Evolutionary conservation across 2,797 vertebrate genomes (phyloP).

Genomic region (Percopsis omiscomaycus): DNA sequence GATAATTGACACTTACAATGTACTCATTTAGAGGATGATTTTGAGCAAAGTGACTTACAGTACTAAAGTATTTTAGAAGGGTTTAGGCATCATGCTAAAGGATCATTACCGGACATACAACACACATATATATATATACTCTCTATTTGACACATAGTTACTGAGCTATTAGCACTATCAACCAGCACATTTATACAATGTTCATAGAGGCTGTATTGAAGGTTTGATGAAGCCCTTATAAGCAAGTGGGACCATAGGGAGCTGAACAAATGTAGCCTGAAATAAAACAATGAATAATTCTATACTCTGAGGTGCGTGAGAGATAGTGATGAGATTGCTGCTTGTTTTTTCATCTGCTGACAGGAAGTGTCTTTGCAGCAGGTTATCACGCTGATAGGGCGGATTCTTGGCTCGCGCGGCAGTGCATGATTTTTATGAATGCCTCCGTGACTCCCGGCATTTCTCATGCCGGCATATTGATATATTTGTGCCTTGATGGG

Average conservation of each 20-base stretch:
- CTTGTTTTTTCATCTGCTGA: constrained; percentile 68
- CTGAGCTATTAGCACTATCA: no score
- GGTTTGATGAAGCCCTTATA: no score
- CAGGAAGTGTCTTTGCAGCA: constrained; percentile 63
- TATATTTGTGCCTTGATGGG: constrained; percentile 64
- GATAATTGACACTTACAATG: no score
- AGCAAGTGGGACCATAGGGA: background rate
- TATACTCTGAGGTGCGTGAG: constrained; percentile 53
- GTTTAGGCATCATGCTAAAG: no score
- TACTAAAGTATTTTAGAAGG: no score
- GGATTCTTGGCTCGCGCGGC: constrained; percentile 58
- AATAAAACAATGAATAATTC: constrained; percentile 72
- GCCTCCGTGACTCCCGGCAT: constrained; percentile 53
- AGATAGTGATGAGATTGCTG: constrained; percentile 49
- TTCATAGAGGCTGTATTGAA: no score
- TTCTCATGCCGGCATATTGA: constrained; percentile 50
- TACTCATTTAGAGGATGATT: no score
- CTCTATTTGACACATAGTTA: no score
- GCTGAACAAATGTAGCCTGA: background rate
- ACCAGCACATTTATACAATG: no score
- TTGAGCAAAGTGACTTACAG: no score
- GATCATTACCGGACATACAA: no score
- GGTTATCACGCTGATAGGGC: constrained; percentile 69
- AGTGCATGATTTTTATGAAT: constrained; percentile 68
- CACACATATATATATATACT: no score